Base-by-base conservation (phyloP, 2,113 vertebrate species). In the Orthonyx spaldingii region DNA sequence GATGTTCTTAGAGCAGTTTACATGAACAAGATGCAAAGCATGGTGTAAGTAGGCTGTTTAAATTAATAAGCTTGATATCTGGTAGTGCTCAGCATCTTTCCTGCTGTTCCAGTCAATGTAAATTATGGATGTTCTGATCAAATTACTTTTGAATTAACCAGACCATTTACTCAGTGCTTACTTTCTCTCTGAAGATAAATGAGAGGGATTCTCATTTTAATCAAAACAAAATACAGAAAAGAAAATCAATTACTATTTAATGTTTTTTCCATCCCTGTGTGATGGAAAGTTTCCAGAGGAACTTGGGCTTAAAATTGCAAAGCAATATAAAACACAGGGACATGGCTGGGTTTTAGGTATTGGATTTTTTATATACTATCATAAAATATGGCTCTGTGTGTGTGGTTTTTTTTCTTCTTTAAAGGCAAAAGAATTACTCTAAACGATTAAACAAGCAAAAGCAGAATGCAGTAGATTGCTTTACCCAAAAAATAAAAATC, bases 141-240 rank as follows among this genome's bases (percentile, higher is more conserved):
- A 94, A 95, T 95, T 75, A 93, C 90, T 89, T 96, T 84, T 93
- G 84, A 95, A 92, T 90, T 96, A 96, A 78, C 49, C 76, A 90
- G 84, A 86, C 41, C 72, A 71, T 81, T 95, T 93, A 94, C 88
- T 92, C 89, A 90, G 37, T 93, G 90, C 80, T 90, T 84, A 92
- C 63, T 89, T 93, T 94, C 68, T 41, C 50, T 80, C 49, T 59
- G 68, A 90, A 96, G 83, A 94, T 86, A 94, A 86, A 90, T 84
- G 85, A 93, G 56, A 93, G 64, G 47, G 76, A 95, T 89, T 92
- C 69, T 92, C 49, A 78, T 94, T 90, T 93, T 92, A 95, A 96
- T 91, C 60, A 94, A 90, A 95, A 86, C 60, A 92, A 96, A 95
- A 88, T 89, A 39, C 47, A 84, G 76, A 92, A 91, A 88, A 81